Evolutionary conservation across 2,113 vertebrate genomes (phyloP).

Genomic region (Loxodonta africana): DNA sequence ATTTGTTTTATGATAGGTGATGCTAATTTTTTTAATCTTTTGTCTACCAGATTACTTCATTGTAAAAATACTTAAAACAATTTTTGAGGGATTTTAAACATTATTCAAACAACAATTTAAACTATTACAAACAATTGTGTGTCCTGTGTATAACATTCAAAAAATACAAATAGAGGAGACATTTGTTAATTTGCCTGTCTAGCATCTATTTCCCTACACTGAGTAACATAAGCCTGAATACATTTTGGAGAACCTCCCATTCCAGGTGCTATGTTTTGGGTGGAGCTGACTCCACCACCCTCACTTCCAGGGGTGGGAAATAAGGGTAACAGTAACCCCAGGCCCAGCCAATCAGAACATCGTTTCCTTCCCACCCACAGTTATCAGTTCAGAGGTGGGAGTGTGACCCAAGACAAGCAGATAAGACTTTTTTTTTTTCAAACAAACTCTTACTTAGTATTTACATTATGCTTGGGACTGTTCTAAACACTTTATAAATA

Average conservation of each 20-base stretch:
- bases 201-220: too few relatives aligned
- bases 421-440: neutral
- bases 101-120: neutral
- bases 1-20: neutral
- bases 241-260: neutral
- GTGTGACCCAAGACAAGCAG: neutral
- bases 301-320: neutral
- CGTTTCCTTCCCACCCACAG: neutral
- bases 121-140: too few relatives aligned
- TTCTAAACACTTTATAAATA: neutral
- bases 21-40: neutral
- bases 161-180: neutral
- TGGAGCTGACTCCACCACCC: neutral
- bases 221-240: too few relatives aligned
- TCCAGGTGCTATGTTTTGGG: neutral
- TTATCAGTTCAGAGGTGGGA: neutral
- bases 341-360: neutral
- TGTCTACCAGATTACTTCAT: neutral
- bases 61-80: neutral
- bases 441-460: neutral
- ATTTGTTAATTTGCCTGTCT: neutral
- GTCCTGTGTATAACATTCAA: neutral
- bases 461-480: neutral
- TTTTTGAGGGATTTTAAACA: neutral
- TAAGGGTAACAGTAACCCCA: too few relatives aligned